These are phyloP conservation scores for Strongylocentrotus purpuratus DNA, from an alignment of 35 echinoderm and acorn worm species.

Conservation along the genomic window DNA sequence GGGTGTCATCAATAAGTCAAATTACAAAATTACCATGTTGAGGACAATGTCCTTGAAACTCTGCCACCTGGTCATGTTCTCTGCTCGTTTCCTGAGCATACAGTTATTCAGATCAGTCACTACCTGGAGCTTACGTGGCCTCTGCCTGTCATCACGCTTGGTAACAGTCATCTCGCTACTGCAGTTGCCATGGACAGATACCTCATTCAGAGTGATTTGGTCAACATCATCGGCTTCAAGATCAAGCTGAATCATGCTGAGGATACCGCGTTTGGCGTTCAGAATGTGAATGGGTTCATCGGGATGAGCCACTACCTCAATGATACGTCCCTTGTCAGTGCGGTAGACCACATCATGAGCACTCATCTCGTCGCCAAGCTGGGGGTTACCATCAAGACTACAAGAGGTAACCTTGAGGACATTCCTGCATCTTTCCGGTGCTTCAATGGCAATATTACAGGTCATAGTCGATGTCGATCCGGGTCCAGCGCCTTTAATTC, in stretches of 20 bases:
- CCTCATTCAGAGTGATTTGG: constrained; percentile 39
- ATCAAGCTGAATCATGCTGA: constrained; percentile 72
- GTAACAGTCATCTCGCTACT: constrained; percentile 56
- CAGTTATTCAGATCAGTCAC: constrained; percentile 85
- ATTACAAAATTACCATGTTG: constrained; percentile 12
- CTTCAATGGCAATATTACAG: background rate
- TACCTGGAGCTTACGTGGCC: constrained; percentile 51
- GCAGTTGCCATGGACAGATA: constrained; percentile 79
- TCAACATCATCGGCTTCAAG: constrained; percentile 42
- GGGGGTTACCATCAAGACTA: background rate
- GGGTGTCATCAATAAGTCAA: background rate
- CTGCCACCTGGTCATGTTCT: constrained; percentile 45
- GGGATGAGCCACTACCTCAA: constrained; percentile 62
- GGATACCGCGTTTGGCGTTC: constrained; percentile 90
- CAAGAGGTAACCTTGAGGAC: constrained; percentile 11
- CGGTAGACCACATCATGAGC: constrained; percentile 57
- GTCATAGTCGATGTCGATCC: constrained; percentile 6
- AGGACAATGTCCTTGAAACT: constrained; percentile 1
- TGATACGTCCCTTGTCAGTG: constrained; percentile 67
- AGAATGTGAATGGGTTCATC: constrained; percentile 70
- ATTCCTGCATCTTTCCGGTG: constrained; percentile 30
- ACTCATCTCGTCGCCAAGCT: constrained; percentile 63
- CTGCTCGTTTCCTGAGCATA: background rate
- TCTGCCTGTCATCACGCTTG: background rate
- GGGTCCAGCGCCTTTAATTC: background rate